A percentile compares a stretch with the other conserved stretches of the same genome.
Conservation (phyloP, 37 sponge, comb jelly and placozoan genomes). For the Oopsacas minuta region DNA sequence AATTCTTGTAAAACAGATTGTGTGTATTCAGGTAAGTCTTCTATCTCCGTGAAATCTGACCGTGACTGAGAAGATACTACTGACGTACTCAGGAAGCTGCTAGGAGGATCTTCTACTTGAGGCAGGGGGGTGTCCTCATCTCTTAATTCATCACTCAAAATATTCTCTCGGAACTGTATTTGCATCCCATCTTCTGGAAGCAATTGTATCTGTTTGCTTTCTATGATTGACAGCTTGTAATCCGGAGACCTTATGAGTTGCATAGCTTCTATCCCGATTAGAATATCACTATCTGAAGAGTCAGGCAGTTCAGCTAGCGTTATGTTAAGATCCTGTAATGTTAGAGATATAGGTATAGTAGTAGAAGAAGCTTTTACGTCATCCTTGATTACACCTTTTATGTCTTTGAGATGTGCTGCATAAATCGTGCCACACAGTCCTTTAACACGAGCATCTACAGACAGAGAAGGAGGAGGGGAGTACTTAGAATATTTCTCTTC, state of each 20-base stretch:
- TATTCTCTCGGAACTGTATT: neutral
- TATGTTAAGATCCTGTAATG: constrained; percentile 7
- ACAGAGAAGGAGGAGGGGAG: neutral
- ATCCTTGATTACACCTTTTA: neutral
- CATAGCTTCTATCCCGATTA: neutral
- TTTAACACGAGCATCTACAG: neutral
- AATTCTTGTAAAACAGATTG: neutral
- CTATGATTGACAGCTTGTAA: neutral
- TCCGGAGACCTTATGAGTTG: neutral
- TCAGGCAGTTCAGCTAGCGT: neutral
- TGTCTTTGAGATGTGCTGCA: neutral
- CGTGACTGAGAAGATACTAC: neutral
- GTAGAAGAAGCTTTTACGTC: neutral
- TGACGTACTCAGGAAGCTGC: neutral
- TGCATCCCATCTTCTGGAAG: neutral
- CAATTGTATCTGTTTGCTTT: neutral
- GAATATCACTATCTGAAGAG: neutral
- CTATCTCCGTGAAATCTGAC: neutral
- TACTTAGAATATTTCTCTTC: neutral
- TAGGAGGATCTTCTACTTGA: neutral
- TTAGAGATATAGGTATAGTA: neutral
- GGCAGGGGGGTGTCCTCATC: neutral
- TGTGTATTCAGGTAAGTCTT: neutral
- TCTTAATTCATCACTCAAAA: neutral
- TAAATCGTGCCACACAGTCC: neutral